A percentile compares a stretch with the other conserved stretches of the same genome.
These are phyloP conservation scores for Carcinoscorpius rotundicauda DNA, from an alignment of 1,140 invertebrate species.

Conservation along the genomic window DNA sequence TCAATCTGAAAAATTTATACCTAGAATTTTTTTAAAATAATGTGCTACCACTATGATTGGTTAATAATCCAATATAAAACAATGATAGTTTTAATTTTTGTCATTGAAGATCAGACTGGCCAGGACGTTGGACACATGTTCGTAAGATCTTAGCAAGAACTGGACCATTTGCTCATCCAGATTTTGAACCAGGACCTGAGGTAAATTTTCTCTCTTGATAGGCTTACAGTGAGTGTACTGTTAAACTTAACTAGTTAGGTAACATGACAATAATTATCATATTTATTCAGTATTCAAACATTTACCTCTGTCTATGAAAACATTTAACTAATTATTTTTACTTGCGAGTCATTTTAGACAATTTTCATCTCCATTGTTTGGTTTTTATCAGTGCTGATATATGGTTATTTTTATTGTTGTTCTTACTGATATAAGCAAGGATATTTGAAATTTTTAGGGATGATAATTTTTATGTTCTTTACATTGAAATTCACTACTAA, in stretches of 20 bases:
- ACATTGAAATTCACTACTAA: too few relatives aligned
- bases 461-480: too few relatives aligned
- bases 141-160: conserved; percentile 74
- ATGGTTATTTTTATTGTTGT: background rate
- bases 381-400: background rate
- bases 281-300: background rate
- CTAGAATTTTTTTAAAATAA: too few relatives aligned
- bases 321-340: background rate
- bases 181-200: conserved; percentile 75
- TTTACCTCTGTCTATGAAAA: background rate
- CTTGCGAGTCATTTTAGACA: background rate
- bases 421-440: too few relatives aligned
- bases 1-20: too few relatives aligned
- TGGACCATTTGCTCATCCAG: conserved; percentile 86
- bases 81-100: too few relatives aligned
- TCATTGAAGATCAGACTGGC: conserved; percentile 5
- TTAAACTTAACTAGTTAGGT: background rate
- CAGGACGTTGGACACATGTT: conserved; percentile 59
- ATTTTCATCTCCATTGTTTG: background rate
- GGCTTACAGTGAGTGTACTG: background rate
- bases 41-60: too few relatives aligned
- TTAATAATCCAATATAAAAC: too few relatives aligned
- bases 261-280: background rate
- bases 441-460: too few relatives aligned
- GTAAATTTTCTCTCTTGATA: conserved; percentile 19